Percentiles rank a stretch among this genome's conserved stretches.
These are phyloP conservation scores for Trichacis sp. DNA, from an alignment of 2,888 invertebrate species.

Conservation along the genomic window DNA sequence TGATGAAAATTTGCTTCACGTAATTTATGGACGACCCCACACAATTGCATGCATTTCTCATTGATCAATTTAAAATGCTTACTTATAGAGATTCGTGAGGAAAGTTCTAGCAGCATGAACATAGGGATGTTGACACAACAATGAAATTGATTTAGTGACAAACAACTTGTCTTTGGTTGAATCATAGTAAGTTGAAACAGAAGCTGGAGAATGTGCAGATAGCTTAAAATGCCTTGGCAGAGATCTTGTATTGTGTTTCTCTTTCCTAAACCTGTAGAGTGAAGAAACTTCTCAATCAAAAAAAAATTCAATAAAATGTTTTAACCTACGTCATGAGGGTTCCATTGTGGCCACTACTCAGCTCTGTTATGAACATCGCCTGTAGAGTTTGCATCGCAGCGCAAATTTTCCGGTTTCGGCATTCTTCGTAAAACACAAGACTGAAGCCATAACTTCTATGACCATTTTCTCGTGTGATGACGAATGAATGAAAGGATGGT, in stretches of 20 bases:
- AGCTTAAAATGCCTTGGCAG: conserved; percentile 91
- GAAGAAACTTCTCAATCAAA: no score
- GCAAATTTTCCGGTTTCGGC: conserved; percentile 91
- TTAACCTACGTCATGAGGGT: conserved; percentile 63
- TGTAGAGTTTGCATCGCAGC: conserved; percentile 96
- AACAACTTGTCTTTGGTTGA: conserved; percentile 93
- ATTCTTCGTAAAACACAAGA: conserved; percentile 96
- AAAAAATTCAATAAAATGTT: not conserved
- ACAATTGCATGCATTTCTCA: not conserved
- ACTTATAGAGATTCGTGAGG: conserved; percentile 89
- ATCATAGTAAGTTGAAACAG: conserved; percentile 90
- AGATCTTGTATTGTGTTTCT: conserved; percentile 80
- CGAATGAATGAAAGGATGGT: conserved; percentile 94
- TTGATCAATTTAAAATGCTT: no score
- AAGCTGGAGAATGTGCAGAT: conserved; percentile 79
- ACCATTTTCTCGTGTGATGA: conserved; percentile 97
- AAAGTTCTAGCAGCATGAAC: conserved; percentile 88
- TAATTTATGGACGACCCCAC: not conserved
- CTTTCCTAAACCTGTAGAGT: no score
- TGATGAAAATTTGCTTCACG: no score
- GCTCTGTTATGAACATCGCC: conserved; percentile 90
- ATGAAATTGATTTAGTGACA: conserved; percentile 94
- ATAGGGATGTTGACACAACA: conserved; percentile 92
- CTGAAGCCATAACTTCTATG: conserved; percentile 94
- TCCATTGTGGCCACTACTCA: conserved; percentile 81